Conservation (phyloP, 2,888 invertebrate species). For the Noctuana brunneofusca region DNA sequence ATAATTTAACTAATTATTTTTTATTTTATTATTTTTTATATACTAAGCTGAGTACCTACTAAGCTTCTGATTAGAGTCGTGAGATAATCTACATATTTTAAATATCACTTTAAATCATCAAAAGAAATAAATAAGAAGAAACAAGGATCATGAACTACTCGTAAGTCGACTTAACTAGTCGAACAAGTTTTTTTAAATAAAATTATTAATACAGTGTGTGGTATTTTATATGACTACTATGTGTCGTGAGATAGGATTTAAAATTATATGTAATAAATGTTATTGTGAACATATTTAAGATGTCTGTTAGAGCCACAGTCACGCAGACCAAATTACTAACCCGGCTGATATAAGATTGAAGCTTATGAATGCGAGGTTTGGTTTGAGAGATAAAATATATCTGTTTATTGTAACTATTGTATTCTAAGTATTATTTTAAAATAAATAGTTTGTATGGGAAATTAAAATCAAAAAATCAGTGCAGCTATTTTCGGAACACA, state of each 20-base stretch:
- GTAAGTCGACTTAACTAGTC: conserved; percentile 13
- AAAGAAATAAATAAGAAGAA: too few relatives aligned
- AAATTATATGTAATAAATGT: conserved; percentile 11
- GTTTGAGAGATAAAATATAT: neutral
- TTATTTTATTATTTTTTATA: too few relatives aligned
- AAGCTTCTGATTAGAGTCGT: neutral
- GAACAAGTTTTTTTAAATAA: conserved; percentile 25
- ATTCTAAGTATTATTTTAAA: too few relatives aligned
- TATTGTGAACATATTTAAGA: conserved; percentile 10
- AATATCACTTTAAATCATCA: conserved; percentile 25
- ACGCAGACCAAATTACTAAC: conserved; percentile 19
- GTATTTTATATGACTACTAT: conserved; percentile 14
- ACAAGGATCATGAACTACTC: conserved; percentile 19
- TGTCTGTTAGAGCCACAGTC: conserved; percentile 1
- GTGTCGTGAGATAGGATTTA: conserved; percentile 22
- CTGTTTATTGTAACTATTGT: neutral
- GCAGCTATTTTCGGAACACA: too few relatives aligned
- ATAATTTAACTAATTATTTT: too few relatives aligned
- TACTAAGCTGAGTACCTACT: neutral
- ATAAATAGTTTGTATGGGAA: too few relatives aligned
- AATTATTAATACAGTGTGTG: conserved; percentile 7
- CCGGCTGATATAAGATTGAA: conserved; percentile 8
- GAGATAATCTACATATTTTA: conserved; percentile 4
- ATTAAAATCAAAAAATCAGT: too few relatives aligned
- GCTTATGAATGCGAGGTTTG: neutral